Conservation (phyloP, 2,888 invertebrate species). For the Standfussiana lucernea region DNA sequence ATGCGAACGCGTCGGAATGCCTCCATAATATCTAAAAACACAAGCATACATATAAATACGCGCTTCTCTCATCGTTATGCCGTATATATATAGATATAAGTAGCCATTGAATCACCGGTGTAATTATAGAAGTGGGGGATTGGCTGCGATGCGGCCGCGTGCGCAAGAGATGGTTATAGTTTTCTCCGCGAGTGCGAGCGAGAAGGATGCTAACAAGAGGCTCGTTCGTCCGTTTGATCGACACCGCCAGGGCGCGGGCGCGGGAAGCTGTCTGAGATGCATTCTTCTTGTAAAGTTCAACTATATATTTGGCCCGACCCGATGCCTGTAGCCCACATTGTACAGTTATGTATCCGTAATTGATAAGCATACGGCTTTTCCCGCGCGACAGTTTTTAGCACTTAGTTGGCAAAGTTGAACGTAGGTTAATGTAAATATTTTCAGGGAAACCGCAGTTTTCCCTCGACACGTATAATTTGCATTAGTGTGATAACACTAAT, state of each 20-base stretch:
- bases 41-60: conserved; percentile 86
- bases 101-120: conserved; percentile 91
- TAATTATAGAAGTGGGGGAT: conserved; percentile 91
- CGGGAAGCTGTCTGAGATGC: conserved; percentile 88
- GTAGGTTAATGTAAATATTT: conserved; percentile 29
- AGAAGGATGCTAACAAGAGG: conserved; percentile 89
- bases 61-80: conserved; percentile 88
- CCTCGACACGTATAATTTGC: background rate
- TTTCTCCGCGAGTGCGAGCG: conserved; percentile 76
- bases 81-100: conserved; percentile 88
- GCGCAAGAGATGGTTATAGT: conserved; percentile 79
- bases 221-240: conserved; percentile 90
- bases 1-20: conserved; percentile 79
- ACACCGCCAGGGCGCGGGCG: conserved; percentile 89
- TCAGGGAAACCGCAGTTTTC: conserved; percentile 52
- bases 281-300: conserved; percentile 90
- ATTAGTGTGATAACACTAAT: conserved; percentile 39
- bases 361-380: conserved; percentile 66
- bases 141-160: conserved; percentile 89
- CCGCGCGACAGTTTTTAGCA: conserved; percentile 44
- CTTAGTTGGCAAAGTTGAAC: conserved; percentile 4
- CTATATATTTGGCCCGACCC: conserved; percentile 88
- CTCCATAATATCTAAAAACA: conserved; percentile 85
- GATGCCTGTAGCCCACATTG: conserved; percentile 75
- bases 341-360: conserved; percentile 83